Evolutionary conservation across 2,888 invertebrate genomes (phyloP).

Genomic region (Xanthia togata): DNA sequence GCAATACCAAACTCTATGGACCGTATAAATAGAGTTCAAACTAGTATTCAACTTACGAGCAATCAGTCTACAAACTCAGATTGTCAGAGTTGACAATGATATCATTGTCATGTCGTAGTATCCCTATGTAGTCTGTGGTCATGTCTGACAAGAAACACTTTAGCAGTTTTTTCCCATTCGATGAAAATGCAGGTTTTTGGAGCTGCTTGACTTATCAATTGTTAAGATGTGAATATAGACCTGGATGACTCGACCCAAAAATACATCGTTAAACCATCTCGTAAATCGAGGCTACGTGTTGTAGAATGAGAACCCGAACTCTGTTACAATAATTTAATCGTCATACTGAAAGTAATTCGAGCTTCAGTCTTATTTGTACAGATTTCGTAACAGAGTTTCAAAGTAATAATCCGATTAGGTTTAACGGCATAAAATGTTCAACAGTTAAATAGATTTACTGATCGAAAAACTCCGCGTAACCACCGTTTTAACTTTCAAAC

Average conservation of each 20-base stretch:
- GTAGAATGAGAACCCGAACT: background rate
- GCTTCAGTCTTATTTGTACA: background rate
- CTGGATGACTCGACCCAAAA: background rate
- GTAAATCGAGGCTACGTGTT: background rate
- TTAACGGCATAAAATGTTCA: background rate
- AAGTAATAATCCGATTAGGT: background rate
- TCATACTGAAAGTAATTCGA: background rate
- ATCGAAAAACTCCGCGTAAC: background rate
- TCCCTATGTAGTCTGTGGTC: too few relatives aligned
- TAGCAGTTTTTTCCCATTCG: background rate
- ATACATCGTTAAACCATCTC: background rate
- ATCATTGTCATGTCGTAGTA: background rate
- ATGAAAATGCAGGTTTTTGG: background rate
- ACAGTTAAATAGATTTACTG: background rate
- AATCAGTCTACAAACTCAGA: background rate
- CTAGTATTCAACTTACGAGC: background rate
- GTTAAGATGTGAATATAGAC: background rate
- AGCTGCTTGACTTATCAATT: background rate
- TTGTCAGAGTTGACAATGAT: too few relatives aligned
- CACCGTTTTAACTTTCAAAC: constrained; percentile 44
- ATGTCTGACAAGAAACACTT: background rate
- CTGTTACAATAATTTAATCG: background rate
- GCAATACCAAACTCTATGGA: background rate
- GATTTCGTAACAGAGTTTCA: background rate
- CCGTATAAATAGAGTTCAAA: background rate